Evolutionary conservation across 2,888 invertebrate genomes (phyloP).

Genomic region (Aspidapion aeneum): DNA sequence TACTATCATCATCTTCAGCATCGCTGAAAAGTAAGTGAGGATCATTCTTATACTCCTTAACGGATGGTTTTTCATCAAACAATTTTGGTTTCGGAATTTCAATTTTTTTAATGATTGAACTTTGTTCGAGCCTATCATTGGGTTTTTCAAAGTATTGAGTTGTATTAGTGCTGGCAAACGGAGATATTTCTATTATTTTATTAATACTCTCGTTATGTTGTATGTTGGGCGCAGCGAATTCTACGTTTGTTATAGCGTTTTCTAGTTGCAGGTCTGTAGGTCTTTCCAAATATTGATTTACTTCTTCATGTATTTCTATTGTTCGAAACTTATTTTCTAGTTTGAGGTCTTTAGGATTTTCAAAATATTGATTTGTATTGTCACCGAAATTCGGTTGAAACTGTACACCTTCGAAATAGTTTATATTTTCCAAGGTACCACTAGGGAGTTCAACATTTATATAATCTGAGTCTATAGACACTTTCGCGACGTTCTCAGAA

Average conservation of each 20-base stretch:
- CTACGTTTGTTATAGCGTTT: no score
- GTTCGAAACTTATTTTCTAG: no score
- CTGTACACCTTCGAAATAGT: background rate
- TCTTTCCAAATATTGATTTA: no score
- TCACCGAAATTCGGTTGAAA: conserved; percentile 1
- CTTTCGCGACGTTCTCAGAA: conserved; percentile 38
- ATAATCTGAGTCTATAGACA: conserved; percentile 40
- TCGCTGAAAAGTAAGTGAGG: conserved; percentile 16
- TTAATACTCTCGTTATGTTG: background rate
- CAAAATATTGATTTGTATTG: conserved; percentile 3
- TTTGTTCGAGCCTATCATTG: background rate
- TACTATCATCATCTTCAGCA: background rate
- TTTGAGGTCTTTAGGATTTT: conserved; percentile 6
- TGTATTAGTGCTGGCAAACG: no score
- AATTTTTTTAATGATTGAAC: background rate
- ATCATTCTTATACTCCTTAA: conserved; percentile 5
- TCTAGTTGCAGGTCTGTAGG: background rate
- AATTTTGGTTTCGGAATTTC: conserved; percentile 8
- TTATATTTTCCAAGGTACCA: background rate
- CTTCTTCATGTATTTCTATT: no score
- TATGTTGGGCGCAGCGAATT: background rate
- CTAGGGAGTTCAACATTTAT: conserved; percentile 34
- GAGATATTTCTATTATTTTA: no score
- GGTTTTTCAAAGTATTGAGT: conserved; percentile 9
- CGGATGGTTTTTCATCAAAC: background rate